Evolutionary conservation across 1,140 invertebrate genomes (phyloP).

Genomic region (Nasonia giraulti): DNA sequence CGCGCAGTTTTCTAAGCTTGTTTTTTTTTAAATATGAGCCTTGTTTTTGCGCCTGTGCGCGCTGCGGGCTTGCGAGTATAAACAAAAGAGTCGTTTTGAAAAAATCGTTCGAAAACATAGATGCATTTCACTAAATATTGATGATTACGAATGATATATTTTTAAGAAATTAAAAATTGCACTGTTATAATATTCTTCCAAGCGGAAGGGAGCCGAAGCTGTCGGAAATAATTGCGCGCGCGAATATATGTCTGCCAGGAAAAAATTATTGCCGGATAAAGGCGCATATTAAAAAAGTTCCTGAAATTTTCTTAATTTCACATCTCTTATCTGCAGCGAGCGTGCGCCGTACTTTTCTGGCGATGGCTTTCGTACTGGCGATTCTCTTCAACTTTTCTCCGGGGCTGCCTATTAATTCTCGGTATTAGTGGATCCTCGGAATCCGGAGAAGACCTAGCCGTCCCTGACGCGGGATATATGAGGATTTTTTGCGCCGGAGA

Average conservation of each 20-base stretch:
- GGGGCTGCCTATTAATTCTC: not conserved
- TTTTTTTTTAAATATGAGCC: not conserved
- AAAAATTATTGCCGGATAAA: not conserved
- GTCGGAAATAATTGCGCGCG: not conserved
- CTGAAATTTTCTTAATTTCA: constrained; percentile 18
- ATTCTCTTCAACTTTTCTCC: constrained; percentile 16
- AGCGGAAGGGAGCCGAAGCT: not conserved
- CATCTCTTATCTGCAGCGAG: not conserved
- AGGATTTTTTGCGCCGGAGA: not conserved
- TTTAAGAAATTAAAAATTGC: no score
- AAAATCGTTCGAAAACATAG: no score
- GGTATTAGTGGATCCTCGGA: not conserved
- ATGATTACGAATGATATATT: no score
- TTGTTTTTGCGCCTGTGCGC: not conserved
- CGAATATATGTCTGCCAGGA: not conserved
- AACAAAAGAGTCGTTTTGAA: not conserved
- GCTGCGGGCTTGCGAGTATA: not conserved
- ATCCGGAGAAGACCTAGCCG: not conserved
- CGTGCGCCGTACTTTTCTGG: not conserved
- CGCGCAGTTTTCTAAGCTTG: not conserved
- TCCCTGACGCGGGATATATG: not conserved
- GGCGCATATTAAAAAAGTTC: constrained; percentile 3
- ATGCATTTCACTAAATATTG: no score
- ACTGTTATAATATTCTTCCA: no score
- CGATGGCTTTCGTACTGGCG: constrained; percentile 9